A percentile compares a stretch with the other conserved stretches of the same genome.
phyloP scores from a whole-genome alignment of 2,113 vertebrate species.

The Misgurnus mizolepis region DNA sequence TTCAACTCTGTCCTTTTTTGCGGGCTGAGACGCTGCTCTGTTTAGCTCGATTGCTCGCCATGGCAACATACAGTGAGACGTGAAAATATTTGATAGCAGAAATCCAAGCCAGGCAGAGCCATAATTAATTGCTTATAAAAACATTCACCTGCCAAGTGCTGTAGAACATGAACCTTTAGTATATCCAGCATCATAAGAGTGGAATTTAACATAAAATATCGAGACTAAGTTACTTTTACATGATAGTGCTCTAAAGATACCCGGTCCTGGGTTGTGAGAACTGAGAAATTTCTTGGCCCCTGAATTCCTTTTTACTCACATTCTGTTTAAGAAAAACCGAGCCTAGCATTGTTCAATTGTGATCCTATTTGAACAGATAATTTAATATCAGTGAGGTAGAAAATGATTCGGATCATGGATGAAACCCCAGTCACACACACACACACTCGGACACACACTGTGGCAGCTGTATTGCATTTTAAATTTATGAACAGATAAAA shows the following conservation, averaged over 20 bases:
- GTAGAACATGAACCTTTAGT: constrained; percentile 61
- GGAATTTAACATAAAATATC: constrained; percentile 62
- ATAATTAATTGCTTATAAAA: constrained; percentile 70
- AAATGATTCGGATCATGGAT: constrained; percentile 32
- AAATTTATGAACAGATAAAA: constrained; percentile 35
- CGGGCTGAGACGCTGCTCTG: constrained; percentile 48
- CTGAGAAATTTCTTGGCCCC: not conserved
- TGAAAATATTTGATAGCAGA: constrained; percentile 64
- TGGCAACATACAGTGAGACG: constrained; percentile 53
- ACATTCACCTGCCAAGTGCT: constrained; percentile 63
- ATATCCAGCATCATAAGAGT: constrained; percentile 62
- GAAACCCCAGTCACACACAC: not conserved
- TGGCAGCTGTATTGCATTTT: constrained; percentile 14
- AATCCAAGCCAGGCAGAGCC: constrained; percentile 61
- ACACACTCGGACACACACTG: not conserved
- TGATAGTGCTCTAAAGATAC: constrained; percentile 35
- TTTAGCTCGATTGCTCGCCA: constrained; percentile 70
- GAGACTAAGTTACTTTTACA: constrained; percentile 48
- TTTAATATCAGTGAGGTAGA: constrained; percentile 39
- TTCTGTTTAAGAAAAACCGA: constrained; percentile 5
- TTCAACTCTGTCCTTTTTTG: constrained; percentile 3
- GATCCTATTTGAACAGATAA: constrained; percentile 27
- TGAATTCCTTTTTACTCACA: constrained; percentile 2
- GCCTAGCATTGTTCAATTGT: constrained; percentile 8
- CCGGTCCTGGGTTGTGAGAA: constrained; percentile 44